Conservation (phyloP, 1,140 invertebrate species). For the Pemphigus obesinymphae region DNA sequence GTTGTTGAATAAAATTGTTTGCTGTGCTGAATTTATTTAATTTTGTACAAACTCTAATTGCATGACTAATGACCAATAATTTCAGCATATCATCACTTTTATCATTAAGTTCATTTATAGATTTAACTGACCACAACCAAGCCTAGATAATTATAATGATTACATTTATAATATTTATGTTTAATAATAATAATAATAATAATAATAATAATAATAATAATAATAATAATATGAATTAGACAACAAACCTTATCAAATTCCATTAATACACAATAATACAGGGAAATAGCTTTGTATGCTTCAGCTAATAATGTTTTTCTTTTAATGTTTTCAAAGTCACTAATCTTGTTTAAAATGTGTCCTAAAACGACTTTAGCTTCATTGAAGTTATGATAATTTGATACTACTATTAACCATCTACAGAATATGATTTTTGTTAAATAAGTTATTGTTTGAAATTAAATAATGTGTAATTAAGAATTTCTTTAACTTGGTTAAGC, state of each 20-base stretch:
- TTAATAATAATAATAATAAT: no score
- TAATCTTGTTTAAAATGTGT: background rate
- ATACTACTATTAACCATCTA: conserved; percentile 47
- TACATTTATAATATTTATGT: no score
- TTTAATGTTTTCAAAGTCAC: background rate
- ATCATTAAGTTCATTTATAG: conserved; percentile 6
- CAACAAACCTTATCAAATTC: conserved; percentile 7
- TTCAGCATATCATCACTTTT: background rate
- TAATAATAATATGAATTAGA: background rate
- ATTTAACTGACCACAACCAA: conserved; percentile 17
- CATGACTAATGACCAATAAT: background rate
- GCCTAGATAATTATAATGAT: background rate
- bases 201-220: background rate
- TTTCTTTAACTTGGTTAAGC: conserved; percentile 52
- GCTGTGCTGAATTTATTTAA: conserved; percentile 1
- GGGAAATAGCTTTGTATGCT: conserved; percentile 10
- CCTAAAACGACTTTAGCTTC: conserved; percentile 3
- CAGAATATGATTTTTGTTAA: conserved; percentile 35
- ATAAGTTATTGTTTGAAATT: background rate
- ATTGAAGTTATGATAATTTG: conserved; percentile 74
- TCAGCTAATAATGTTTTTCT: background rate
- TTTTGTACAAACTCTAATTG: background rate
- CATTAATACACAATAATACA: conserved; percentile 24
- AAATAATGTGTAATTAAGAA: background rate
- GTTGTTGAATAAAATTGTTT: conserved; percentile 16